Conservation (phyloP, 2,888 invertebrate species). For the Polyommatus iphigenia region DNA sequence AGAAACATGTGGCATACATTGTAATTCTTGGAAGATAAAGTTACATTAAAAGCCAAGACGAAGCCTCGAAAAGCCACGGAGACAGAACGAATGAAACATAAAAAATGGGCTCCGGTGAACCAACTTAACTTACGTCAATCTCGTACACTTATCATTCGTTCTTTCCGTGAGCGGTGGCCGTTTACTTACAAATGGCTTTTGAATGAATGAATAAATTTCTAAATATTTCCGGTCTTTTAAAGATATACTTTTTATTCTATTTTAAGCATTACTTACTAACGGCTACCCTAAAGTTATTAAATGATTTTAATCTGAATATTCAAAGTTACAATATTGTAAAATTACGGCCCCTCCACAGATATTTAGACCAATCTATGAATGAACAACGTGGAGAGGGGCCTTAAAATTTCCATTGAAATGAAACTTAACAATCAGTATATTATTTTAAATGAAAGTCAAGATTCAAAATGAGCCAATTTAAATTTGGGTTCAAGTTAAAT, state of each 20-base stretch:
- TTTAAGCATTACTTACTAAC: too few relatives aligned
- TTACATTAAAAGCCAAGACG: constrained; percentile 3
- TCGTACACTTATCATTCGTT: background rate
- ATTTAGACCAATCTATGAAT: too few relatives aligned
- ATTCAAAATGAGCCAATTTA: background rate
- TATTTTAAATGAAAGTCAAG: background rate
- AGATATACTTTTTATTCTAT: background rate
- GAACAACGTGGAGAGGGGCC: too few relatives aligned
- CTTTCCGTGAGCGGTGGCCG: background rate
- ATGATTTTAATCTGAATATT: too few relatives aligned
- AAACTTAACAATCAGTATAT: background rate
- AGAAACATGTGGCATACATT: background rate
- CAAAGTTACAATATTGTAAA: too few relatives aligned
- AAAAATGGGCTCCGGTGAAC: background rate
- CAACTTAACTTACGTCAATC: background rate
- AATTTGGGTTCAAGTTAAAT: constrained; percentile 17
- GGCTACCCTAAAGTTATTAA: too few relatives aligned
- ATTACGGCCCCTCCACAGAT: too few relatives aligned
- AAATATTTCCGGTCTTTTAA: background rate
- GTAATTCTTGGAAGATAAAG: background rate
- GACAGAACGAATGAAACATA: background rate
- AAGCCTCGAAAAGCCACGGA: background rate
- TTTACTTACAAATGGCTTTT: background rate
- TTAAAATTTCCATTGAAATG: too few relatives aligned
- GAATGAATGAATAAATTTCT: background rate